Evolutionary conservation across 92 coral and sea anemone genomes (phyloP), one percentile per base, ranked within the genome.

Genomic region (Bergia puertoricense): DNA sequence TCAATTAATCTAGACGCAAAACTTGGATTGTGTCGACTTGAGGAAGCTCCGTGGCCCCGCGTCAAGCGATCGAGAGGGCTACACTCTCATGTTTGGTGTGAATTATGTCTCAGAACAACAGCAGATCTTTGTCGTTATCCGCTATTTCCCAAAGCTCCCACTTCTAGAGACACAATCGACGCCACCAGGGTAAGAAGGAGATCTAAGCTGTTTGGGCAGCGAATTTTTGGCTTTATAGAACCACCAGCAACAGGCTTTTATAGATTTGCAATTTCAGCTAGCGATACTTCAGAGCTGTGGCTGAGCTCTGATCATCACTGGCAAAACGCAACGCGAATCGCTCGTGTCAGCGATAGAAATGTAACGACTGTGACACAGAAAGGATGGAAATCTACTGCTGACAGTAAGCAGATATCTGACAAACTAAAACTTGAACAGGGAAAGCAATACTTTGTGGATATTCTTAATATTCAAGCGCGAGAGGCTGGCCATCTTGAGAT

Each of bases 391-490:
- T 14, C 22, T 43, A 6, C 41, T n/a, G 42, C 8, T 30, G 10
- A 62, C 46, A 44, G 86, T 7, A 11, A 76, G 42, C 86, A 44
- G 66, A 37, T 48, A 37, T 84, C 87, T 75, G 67, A 84, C 43
- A 48, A 84, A 84, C 30, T 84, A 36, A 30, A 46, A 45, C 87
- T 84, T 44, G 16, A 14, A 30, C 43, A 84, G 65, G 79, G 87
- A 36, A 84, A 71, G 68, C 87, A 84, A 46, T 84, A 84, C 79
- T 84, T 84, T 56, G 62, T 84, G 18, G 87, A 84, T 84, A 84
- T 84, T 2, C 51, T 84, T n/a, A 84, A 84, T 46, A 37, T 84
- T 71, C 87, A 84, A 40, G 38, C 68, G 16, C 44, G 46, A 46
- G 42, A 15, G 72, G 10, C 40, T 36, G 79, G 87, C 3, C 56